A percentile compares a stretch with the other conserved stretches of the same genome.
These are phyloP conservation scores for Chionoecetes opilio DNA, from an alignment of 1,140 invertebrate species.

Conservation along the genomic window DNA sequence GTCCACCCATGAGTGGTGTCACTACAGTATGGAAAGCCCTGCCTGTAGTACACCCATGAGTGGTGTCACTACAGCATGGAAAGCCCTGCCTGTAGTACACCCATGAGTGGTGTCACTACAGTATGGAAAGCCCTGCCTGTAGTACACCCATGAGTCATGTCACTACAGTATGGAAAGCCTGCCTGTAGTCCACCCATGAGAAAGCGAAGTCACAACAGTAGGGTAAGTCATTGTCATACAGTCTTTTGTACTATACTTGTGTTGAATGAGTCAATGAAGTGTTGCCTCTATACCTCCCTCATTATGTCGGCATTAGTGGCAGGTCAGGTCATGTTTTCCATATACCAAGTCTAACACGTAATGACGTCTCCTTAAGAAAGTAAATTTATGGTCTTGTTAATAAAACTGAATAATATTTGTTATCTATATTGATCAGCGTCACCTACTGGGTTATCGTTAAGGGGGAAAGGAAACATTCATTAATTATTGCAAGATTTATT, in stretches of 20 bases:
- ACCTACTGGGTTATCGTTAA: neutral
- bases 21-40: neutral
- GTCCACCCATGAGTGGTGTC: too few relatives aligned
- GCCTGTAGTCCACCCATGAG: too few relatives aligned
- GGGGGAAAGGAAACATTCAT: neutral
- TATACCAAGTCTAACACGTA: slow-evolving; percentile 19
- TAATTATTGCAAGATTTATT: neutral
- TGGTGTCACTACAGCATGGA: neutral
- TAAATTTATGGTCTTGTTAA: slow-evolving; percentile 31
- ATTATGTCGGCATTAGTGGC: neutral
- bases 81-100: too few relatives aligned
- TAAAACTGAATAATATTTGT: slow-evolving; percentile 1
- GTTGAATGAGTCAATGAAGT: neutral
- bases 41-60: too few relatives aligned
- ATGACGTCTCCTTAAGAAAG: neutral
- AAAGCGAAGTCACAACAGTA: neutral
- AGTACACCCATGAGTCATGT: too few relatives aligned
- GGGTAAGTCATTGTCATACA: neutral
- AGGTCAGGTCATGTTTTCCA: neutral
- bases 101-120: neutral
- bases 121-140: neutral
- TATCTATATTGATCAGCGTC: neutral
- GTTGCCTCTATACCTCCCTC: neutral
- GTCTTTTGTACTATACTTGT: neutral
- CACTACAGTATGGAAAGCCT: neutral